Evolutionary conservation across 1,140 invertebrate genomes (phyloP).

Genomic region (Bombyx mandarina): DNA sequence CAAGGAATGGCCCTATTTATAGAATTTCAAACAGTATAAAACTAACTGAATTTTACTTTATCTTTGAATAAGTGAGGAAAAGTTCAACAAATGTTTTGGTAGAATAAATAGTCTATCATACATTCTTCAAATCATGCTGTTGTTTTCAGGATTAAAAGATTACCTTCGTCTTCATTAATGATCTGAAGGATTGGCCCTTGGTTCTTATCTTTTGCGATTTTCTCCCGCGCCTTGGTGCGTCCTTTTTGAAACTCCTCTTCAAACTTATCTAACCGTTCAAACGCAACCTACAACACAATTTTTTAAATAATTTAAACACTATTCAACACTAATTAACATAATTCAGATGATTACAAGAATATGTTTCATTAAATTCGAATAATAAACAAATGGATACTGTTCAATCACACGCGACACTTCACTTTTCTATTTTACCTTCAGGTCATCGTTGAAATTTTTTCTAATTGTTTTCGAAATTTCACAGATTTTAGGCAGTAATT

Average conservation of each 20-base stretch:
- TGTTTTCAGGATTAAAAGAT: not conserved
- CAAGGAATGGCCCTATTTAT: no score
- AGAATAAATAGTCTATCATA: no score
- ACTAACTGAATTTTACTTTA: no score
- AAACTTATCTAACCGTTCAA: slow-evolving; percentile 47
- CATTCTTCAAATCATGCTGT: no score
- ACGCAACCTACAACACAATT: slow-evolving; percentile 33
- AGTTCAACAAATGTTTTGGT: no score
- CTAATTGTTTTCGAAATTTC: slow-evolving; percentile 38
- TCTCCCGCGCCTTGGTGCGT: slow-evolving; percentile 30
- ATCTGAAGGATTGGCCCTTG: slow-evolving; percentile 39
- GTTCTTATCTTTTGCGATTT: slow-evolving; percentile 38
- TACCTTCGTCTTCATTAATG: slow-evolving; percentile 53
- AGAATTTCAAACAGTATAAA: no score
- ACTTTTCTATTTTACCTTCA: slow-evolving; percentile 29
- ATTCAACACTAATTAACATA: not conserved
- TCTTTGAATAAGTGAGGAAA: no score
- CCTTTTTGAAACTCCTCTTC: slow-evolving; percentile 44
- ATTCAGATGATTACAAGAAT: not conserved
- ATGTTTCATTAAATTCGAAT: not conserved
- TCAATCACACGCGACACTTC: no score
- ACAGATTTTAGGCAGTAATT: slow-evolving; percentile 46
- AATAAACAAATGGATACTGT: no score
- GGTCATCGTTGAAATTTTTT: slow-evolving; percentile 43
- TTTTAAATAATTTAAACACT: slow-evolving; percentile 7